These are phyloP conservation scores for Xyrichtys novacula DNA, from an alignment of 2,797 vertebrate genomes.

Conservation along the genomic window DNA sequence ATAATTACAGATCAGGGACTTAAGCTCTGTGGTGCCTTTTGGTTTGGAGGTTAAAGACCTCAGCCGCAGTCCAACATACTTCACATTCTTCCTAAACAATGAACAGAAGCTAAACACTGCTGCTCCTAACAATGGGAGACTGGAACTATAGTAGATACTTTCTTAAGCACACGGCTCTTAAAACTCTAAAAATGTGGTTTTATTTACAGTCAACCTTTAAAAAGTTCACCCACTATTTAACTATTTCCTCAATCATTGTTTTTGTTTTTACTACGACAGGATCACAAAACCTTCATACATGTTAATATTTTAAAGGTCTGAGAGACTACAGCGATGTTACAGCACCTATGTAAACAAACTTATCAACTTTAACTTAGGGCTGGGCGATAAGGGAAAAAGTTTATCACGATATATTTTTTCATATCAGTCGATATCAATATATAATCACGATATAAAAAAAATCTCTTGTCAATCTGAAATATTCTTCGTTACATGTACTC, in stretches of 20 bases:
- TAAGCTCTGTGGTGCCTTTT: conserved; percentile 5
- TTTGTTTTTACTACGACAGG: neutral
- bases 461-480: no score
- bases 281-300: neutral
- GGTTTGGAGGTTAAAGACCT: conserved; percentile 27
- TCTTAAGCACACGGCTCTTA: neutral
- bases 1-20: conserved; percentile 23
- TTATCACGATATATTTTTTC: no score
- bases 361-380: no score
- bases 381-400: no score
- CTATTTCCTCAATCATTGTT: neutral
- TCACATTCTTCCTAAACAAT: conserved; percentile 27
- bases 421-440: no score
- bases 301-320: neutral
- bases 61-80: conserved; percentile 37
- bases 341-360: neutral
- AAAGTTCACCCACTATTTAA: no score
- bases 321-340: conserved; percentile 2
- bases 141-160: conserved; percentile 5
- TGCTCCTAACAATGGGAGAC: conserved; percentile 21
- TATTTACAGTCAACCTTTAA: no score
- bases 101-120: conserved; percentile 28
- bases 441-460: no score
- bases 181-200: no score
- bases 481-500: no score